Base-by-base conservation (phyloP, 1,140 invertebrate genomes). In the Pogonomyrmex californicus region DNA sequence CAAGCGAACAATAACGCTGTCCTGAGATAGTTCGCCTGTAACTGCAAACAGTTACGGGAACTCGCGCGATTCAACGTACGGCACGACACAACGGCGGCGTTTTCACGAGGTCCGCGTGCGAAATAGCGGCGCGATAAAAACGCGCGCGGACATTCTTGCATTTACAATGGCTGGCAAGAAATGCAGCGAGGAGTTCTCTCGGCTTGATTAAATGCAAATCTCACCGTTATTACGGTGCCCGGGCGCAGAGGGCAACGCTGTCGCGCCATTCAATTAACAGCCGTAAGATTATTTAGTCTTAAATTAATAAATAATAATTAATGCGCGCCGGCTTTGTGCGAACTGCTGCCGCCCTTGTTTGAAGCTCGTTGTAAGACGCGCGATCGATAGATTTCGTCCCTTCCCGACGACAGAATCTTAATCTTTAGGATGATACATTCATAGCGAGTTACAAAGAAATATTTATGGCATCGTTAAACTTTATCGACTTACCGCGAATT, bases 131-230 rank as follows among this genome's bases (percentile, higher is more conserved):
- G 41, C 17, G 68, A 75, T 83, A 83, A 83, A 83, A 83, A 83
- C 79, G 30, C 79, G 54, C 30, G 41, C 54, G 56, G 66, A 58
- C 65, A 82, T 82, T 82, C 78, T 44, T 82, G 79, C 68, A 73
- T 82, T 82, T 60, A 82, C 54, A 73, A 82, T 30, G 44, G 41
- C 66, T 41, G 4, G 41, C 68, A 75, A 83, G 79, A 83, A 83
- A 60, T 41, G 47, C 79, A 73, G 36, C 44, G 51, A 51, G 17
- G 66, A 47, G 54, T 60, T 75, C 56, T 75, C 56, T 14, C 68
- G 38, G 63, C 36, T 65, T 81, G 79, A 83, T 83, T 83, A 75
- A 83, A 83, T 75, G 66, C 54, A 83, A 83, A 83, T 83, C 68
- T 38, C 54, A n/a, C 41, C 54, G 41, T 83, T 83, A 70, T 81